Evolutionary conservation across 2,113 vertebrate species (phyloP).

Genomic region (Panurus biarmicus): DNA sequence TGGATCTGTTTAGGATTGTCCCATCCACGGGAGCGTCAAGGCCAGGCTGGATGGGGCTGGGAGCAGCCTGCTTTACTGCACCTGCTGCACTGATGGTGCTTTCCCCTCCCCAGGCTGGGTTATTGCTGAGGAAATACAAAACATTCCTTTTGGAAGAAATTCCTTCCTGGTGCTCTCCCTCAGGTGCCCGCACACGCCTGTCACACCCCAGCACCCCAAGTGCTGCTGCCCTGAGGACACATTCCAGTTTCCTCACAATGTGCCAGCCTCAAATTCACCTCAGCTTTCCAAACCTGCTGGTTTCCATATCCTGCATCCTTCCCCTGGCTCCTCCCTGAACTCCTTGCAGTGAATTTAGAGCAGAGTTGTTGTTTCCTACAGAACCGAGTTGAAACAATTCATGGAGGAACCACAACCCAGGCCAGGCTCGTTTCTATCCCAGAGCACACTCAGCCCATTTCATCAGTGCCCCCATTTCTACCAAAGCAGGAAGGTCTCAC

Average conservation of each 20-base stretch:
- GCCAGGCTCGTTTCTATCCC: not conserved
- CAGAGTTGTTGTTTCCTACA: not conserved
- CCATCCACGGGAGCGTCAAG: not conserved
- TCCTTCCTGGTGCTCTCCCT: not conserved
- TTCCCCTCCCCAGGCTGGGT: not conserved
- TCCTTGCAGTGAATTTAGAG: not conserved
- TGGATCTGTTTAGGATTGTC: not conserved
- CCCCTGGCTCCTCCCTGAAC: not conserved
- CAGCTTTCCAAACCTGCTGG: rapidly evolving
- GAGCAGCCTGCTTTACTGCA: not conserved
- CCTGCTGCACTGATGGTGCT: not conserved
- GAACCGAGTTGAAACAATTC: not conserved
- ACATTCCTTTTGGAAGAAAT: not conserved
- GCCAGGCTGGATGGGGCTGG: not conserved
- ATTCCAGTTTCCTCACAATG: not conserved
- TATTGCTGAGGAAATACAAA: not conserved
- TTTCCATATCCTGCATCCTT: not conserved
- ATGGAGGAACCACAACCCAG: not conserved
- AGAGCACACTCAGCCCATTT: not conserved
- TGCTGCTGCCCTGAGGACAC: not conserved
- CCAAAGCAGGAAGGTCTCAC: not conserved
- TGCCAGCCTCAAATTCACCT: too few species aligned
- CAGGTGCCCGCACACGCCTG: not conserved
- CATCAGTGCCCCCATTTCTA: not conserved
- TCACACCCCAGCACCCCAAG: not conserved